Evolutionary conservation across 1,140 invertebrate genomes (phyloP), one percentile per base, ranked within the genome.

Genomic region (Drosophila azteca): DNA sequence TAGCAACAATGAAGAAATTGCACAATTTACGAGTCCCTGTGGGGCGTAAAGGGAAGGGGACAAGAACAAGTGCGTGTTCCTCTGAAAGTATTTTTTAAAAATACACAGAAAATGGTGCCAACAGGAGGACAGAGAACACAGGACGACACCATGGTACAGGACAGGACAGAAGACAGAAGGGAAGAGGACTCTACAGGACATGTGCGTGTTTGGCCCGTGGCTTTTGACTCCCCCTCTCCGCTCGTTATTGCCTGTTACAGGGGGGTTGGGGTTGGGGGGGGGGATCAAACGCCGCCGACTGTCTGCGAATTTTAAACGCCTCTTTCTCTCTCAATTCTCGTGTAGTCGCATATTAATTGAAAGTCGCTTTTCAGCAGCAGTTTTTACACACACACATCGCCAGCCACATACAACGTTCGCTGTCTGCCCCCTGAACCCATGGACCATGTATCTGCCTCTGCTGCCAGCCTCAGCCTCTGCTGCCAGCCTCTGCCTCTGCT

Each of bases 1-100:
- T 85, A 85, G 82, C 79, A 73, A 69, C 82, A 82, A 88, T 85
- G 83, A 88, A 87, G 74, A 82, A 85, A 82, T 79, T 87, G 69
- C 70, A 50, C 74, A 88, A 88, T 87, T 85, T 85, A 85, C 85
- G 74, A 78, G 78, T 88, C 78, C 71, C 78, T n/a, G 3, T 11
- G 35, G 35, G 35, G 35, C 1, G 11, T n/a, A n/a, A n/a, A 11
- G 31, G 43, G 61, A 3, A 3, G 5, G 5, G 24, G 24, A 26
- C 24, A 26, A 26, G 79, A 74, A 54, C 29, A 49, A 61, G 41
- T 60, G 69, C 53, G 70, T 66, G 54, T 61, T 64, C 59, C 41
- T 51, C 53, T 68, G 80, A 80, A 72, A 84, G 76, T 81, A 39
- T 71, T 88, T 87, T 82, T 65, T 26, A 78, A 71, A 87, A 87